phyloP scores from a whole-genome alignment of 2,797 vertebrate genomes.

The Trachurus trachurus region DNA sequence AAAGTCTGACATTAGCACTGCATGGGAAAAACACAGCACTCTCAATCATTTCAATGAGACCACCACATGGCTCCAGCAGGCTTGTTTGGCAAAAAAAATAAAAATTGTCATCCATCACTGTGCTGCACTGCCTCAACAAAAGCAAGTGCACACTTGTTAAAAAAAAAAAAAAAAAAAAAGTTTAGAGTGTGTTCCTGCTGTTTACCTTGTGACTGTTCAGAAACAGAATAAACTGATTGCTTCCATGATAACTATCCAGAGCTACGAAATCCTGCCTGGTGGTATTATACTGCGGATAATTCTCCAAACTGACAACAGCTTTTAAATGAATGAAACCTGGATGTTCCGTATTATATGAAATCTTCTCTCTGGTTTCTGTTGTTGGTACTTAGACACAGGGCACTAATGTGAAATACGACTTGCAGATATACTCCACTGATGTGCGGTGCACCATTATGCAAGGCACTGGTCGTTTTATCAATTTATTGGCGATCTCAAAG shows the following conservation, averaged over 20 bases:
- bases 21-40: background rate
- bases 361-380: background rate
- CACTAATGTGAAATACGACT: too few species aligned
- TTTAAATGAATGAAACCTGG: background rate
- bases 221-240: background rate
- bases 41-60: background rate
- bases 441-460: too few species aligned
- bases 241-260: background rate
- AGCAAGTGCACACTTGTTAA: background rate
- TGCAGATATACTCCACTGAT: too few species aligned
- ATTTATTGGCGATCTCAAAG: too few species aligned
- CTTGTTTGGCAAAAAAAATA: background rate
- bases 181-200: background rate
- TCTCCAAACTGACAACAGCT: background rate
- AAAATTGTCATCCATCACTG: background rate
- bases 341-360: background rate
- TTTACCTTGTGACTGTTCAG: background rate
- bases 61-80: background rate
- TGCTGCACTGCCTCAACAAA: background rate
- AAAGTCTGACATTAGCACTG: background rate
- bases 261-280: background rate
- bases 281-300: background rate
- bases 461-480: too few species aligned
- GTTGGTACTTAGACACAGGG: too few species aligned
- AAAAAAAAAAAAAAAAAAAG: too few species aligned